Evolutionary conservation across 2,797 vertebrate species (phyloP).

Genomic region (Anguilla marmorata): DNA sequence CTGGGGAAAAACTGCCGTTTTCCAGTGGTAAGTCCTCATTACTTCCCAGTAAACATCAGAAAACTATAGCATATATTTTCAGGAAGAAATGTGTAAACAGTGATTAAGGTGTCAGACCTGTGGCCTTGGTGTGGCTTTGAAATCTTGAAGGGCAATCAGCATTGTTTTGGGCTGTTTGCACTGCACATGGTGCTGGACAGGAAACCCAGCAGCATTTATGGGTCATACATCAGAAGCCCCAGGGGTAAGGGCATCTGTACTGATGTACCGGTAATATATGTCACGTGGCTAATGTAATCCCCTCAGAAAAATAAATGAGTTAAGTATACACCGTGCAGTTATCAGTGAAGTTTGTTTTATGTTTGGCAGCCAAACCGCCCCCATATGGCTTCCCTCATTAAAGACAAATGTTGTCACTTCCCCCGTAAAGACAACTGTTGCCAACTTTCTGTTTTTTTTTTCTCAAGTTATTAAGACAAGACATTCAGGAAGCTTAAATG

Average conservation of each 20-base stretch:
- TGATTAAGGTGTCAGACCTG: neutral
- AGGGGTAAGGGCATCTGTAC: neutral
- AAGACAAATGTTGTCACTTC: neutral
- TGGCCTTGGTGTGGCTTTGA: constrained; percentile 3
- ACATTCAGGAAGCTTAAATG: neutral
- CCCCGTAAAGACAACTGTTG: neutral
- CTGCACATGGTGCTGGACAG: neutral
- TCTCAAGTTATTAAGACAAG: neutral
- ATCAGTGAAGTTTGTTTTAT: neutral
- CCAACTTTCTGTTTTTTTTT: neutral
- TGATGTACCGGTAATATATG: neutral
- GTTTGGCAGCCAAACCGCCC: neutral
- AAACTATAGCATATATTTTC: constrained; percentile 14
- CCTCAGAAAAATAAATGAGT: neutral
- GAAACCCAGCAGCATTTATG: neutral
- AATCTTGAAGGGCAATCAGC: neutral
- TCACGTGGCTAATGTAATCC: neutral
- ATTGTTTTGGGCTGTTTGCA: neutral
- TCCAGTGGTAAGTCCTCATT: neutral
- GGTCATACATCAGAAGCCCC: neutral
- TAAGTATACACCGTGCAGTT: neutral
- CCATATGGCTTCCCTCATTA: neutral
- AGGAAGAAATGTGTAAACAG: constrained; percentile 8
- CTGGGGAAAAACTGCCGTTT: neutral
- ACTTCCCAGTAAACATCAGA: neutral